phyloP scores from a whole-genome alignment of 2,797 vertebrate species.

The Bryconaethiops microstoma region DNA sequence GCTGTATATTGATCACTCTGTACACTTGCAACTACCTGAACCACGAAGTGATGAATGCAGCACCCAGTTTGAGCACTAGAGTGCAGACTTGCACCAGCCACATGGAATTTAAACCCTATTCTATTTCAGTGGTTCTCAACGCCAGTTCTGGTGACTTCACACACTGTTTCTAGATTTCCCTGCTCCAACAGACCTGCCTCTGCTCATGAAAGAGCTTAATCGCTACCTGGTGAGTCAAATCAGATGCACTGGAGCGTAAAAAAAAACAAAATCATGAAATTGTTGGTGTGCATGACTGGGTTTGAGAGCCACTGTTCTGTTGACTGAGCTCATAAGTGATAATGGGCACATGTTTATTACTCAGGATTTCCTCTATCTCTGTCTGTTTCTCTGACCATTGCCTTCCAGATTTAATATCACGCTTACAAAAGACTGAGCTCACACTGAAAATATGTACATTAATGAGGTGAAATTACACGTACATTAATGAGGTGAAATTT shows the following conservation, averaged over 20 bases:
- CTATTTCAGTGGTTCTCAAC: not conserved
- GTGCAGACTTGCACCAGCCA: not conserved
- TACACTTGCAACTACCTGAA: too few species aligned
- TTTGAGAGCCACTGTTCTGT: not conserved
- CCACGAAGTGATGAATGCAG: not conserved
- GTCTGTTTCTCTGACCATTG: too few species aligned
- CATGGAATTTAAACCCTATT: not conserved
- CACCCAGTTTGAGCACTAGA: constrained; percentile 18
- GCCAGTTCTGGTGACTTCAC: not conserved
- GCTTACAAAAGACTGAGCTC: too few species aligned
- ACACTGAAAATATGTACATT: too few species aligned
- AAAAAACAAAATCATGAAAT: not conserved
- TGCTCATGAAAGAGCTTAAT: not conserved
- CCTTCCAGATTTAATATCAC: not conserved
- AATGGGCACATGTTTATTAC: not conserved
- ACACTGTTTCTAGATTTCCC: not conserved
- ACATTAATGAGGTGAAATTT: too few species aligned
- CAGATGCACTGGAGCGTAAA: not conserved
- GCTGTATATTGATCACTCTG: too few species aligned
- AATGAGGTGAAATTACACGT: too few species aligned
- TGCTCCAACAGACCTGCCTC: not conserved
- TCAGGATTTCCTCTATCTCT: not conserved
- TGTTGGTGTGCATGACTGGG: not conserved
- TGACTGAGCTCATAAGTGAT: not conserved
- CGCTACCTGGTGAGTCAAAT: not conserved